Evolutionary conservation across 2,113 vertebrate species (phyloP).

Genomic region (Hippolais icterina): DNA sequence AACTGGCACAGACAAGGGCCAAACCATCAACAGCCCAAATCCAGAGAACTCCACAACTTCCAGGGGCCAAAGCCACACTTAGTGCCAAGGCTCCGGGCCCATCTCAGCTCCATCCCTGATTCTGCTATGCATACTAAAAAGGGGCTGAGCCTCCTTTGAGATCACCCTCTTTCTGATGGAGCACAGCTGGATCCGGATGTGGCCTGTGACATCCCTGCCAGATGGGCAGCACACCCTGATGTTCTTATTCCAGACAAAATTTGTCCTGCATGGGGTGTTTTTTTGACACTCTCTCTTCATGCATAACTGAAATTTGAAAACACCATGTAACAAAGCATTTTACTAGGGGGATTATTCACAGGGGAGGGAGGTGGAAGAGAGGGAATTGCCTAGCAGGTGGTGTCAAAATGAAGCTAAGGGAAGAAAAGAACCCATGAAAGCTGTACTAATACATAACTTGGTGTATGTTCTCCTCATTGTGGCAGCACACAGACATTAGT

Average conservation of each 20-base stretch:
- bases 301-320: neutral
- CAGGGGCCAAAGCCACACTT: neutral
- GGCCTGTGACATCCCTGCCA: neutral
- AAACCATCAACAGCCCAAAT: neutral
- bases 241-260: neutral
- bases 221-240: rapidly evolving
- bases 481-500: neutral
- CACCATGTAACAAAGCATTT: neutral
- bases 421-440: neutral
- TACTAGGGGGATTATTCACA: neutral
- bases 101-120: neutral
- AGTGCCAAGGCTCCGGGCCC: neutral
- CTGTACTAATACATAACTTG: neutral
- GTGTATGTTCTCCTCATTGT: neutral
- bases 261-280: neutral
- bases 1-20: neutral
- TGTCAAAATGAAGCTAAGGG: neutral
- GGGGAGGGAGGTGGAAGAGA: neutral
- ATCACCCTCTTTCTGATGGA: neutral
- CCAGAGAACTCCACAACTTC: neutral
- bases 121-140: neutral
- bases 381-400: neutral
- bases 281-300: neutral
- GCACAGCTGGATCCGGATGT: neutral
- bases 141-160: neutral